phyloP scores from a whole-genome alignment of 2,797 vertebrate genomes.

The Gephyroberyx darwinii region DNA sequence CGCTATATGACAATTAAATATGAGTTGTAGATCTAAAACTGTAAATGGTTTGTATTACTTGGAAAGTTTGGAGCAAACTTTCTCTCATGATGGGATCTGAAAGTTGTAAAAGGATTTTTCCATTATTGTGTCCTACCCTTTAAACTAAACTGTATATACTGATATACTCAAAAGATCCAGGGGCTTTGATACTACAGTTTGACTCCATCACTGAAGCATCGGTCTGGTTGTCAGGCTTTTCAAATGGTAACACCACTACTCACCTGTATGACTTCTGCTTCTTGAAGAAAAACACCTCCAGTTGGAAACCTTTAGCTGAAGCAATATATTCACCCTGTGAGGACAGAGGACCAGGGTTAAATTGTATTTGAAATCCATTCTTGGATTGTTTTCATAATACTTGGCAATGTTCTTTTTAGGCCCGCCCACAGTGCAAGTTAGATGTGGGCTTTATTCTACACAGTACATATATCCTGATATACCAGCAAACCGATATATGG shows the following conservation, averaged over 20 bases:
- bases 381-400: not conserved
- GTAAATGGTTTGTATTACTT: not conserved
- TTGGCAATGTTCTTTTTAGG: too few species aligned
- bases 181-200: too few species aligned
- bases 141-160: constrained; percentile 7
- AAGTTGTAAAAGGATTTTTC: too few species aligned
- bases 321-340: constrained; percentile 88
- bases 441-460: not conserved
- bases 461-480: too few species aligned
- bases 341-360: constrained; percentile 1
- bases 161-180: too few species aligned
- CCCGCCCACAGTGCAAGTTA: too few species aligned
- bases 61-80: not conserved
- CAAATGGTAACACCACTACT: constrained; percentile 11
- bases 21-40: not conserved
- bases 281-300: constrained; percentile 91
- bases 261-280: constrained; percentile 87
- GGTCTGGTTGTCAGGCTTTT: constrained; percentile 1
- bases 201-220: not conserved
- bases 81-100: too few species aligned
- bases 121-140: not conserved
- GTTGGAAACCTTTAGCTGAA: constrained; percentile 78
- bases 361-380: not conserved
- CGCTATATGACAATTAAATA: not conserved
- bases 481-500: too few species aligned